Evolutionary conservation across 2,113 vertebrate species (phyloP), one percentile per base, ranked within the genome.

Genomic region (Labeo rohita): DNA sequence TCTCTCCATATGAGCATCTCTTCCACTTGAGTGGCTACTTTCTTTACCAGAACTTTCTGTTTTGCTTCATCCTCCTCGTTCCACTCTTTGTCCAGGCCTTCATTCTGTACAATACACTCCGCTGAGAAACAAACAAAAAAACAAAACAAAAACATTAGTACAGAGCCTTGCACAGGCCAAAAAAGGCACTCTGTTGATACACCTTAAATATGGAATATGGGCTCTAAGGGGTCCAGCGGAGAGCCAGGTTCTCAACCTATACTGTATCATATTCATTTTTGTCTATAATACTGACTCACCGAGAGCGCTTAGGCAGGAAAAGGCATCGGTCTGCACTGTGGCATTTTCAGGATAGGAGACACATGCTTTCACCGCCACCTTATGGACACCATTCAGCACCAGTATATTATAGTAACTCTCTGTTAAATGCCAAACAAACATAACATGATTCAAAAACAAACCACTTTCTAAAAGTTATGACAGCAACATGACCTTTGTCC

Each of bases 361-460:
- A 85, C 97, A 95, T 18, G 97, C 97, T 82, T 94, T 95, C 52
- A 97, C 91, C 23, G 96, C 91, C 2, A 95, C 96, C 85, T 94
- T 93, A 47, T 97, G 97, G 3, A 96, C 96, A 15, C 97, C 96
- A 23, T 99, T 96, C 82, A 96, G 90, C 1, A 98, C 97, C 91
- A 99, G 94, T 91, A 99, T 99, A 91, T 95, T 96, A 90, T 96
- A 97, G 95, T 97, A 98, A 74, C 96, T 97, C 92, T 97, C 98
- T 99, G 56, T 8, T 56, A 63, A 83, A 81, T 43, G 70, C 2
- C 18, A 28, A 28, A 84, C 12, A 76, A 39, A 23, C 6, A 28
- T 10, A 59, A 80, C 12, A 36, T 8, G 5, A 45, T 52, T 77
- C 5, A 66, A 77, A 50, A 76, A 76, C 13, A 18, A 56, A 56